Conservation (phyloP, 2,797 vertebrate genomes). For the Glossophaga mutica region DNA sequence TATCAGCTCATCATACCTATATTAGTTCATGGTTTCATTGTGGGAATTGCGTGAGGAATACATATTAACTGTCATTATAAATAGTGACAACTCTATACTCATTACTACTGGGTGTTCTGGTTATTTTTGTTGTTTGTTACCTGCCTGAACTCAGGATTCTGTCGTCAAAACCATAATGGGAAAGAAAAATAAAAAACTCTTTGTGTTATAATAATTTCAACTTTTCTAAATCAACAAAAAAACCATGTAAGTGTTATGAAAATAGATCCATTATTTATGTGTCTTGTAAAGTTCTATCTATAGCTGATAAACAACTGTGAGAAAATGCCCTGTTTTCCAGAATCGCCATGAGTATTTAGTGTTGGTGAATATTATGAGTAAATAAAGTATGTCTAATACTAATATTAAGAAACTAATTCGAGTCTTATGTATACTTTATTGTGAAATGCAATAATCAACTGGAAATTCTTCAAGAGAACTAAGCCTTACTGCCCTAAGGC, state of each 20-base stretch:
- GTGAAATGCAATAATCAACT: background rate
- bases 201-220: background rate
- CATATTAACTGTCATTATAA: background rate
- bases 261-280: background rate
- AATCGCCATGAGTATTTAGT: background rate
- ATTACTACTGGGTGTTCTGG: background rate
- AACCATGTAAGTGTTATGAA: background rate
- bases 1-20: background rate
- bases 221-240: background rate
- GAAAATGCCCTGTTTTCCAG: background rate
- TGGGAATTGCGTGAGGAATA: background rate
- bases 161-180: background rate
- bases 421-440: background rate
- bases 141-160: background rate
- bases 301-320: background rate
- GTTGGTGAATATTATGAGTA: background rate
- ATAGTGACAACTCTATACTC: background rate
- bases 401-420: background rate
- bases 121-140: background rate
- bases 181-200: background rate
- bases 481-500: background rate
- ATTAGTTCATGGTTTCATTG: background rate
- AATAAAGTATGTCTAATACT: background rate
- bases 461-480: background rate
- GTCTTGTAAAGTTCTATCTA: background rate